Conservation (phyloP, 2,888 invertebrate genomes). For the Hemithea aestivaria region DNA sequence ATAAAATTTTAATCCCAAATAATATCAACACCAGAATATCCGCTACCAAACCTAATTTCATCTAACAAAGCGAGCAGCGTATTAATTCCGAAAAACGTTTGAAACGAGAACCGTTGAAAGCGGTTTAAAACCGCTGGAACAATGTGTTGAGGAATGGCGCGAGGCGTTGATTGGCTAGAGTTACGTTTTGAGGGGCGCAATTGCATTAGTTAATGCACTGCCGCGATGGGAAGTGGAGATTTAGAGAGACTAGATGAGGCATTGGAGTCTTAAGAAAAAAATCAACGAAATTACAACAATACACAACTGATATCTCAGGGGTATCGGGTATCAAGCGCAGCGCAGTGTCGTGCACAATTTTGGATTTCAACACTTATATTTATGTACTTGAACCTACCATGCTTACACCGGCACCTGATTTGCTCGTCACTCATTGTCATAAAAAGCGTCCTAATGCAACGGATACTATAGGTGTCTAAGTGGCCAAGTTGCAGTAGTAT, state of each 20-base stretch:
- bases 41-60: constrained; percentile 18
- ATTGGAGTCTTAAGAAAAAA: background rate
- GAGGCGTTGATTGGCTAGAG: constrained; percentile 59
- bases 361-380: no score
- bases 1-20: no score
- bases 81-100: constrained; percentile 16
- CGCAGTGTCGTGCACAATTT: no score
- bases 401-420: no score
- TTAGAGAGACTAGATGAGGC: constrained; percentile 11
- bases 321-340: no score
- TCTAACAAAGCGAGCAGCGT: constrained; percentile 23
- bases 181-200: constrained; percentile 65
- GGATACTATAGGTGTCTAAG: no score
- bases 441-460: no score
- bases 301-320: no score
- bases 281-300: no score
- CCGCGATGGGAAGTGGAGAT: constrained; percentile 40
- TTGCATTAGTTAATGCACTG: constrained; percentile 68
- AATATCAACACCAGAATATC: background rate
- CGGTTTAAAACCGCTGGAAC: constrained; percentile 18
- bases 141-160: constrained; percentile 47
- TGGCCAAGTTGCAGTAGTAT: no score
- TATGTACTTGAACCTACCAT: no score
- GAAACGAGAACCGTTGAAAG: constrained; percentile 3
- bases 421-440: no score